Evolutionary conservation across 2,113 vertebrate species (phyloP), one percentile per base, ranked within the genome.

Genomic region (Myanophis thanlyinensis): DNA sequence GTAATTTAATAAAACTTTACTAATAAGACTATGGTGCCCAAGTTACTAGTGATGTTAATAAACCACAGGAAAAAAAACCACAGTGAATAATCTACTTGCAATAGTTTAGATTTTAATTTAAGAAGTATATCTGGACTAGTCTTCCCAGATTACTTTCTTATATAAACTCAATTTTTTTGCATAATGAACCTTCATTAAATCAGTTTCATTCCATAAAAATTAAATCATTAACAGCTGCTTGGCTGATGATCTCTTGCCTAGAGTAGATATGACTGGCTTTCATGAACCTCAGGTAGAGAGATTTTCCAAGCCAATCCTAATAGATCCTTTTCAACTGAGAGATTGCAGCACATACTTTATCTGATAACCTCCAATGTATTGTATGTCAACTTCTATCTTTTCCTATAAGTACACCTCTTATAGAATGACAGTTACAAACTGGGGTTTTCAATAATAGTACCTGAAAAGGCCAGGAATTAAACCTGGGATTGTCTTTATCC

Each of bases 21-120:
- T n/a, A n/a, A n/a, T n/a, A n/a, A 1, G 0, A 0, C 52, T 2
- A 18, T 73, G 51, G 85, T 1, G 0, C 12, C 62, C 80, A 44
- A 67, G 93, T 53, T 30, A 95, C 9, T 93, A 89, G 30, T 88
- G 10, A 46, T 85, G 49, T 51, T 47, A 53, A 52, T 1, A 80
- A 46, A 91, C 44, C 51, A 5, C 9, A 20, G 40, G 47, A 18
- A 84, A 88, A 84, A 52, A 93, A 87, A 48, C 2, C 51, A 51
- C 85, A 91, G 46, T 40, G 62, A 89, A 91, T 53, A 0, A 91
- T 94, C 46, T 93, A 91, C 73, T 91, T 87, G 73, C 59, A 40
- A 85, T 0, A 6, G 87, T 0, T 91, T 30, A 80, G 62, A 91
- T 86, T 94, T 93, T 46, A 59, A 92, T 91, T 92, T 48, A 47